These are phyloP conservation scores for Dasyurus viverrinus DNA, from an alignment of 2,113 vertebrate species.

Conservation along the genomic window DNA sequence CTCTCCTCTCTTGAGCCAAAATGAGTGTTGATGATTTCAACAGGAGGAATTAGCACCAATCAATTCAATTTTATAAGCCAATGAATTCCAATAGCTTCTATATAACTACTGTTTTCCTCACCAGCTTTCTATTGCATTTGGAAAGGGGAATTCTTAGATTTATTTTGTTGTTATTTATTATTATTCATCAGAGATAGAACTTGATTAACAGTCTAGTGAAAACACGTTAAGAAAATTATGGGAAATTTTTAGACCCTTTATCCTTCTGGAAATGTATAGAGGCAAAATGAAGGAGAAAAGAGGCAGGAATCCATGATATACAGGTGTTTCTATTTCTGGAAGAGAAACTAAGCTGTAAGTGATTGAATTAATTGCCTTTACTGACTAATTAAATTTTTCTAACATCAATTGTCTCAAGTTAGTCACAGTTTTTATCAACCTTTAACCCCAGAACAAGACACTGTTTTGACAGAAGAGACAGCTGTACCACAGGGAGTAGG, in stretches of 20 bases:
- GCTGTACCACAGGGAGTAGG: constrained; percentile 68
- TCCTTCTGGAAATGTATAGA: neutral
- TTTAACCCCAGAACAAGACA: constrained; percentile 76
- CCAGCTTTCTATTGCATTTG: constrained; percentile 20
- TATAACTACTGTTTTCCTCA: constrained; percentile 6
- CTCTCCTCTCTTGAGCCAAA: accelerated
- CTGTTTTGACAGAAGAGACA: constrained; percentile 84
- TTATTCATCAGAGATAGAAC: constrained; percentile 1
- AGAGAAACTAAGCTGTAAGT: constrained; percentile 71
- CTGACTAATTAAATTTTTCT: constrained; percentile 83
- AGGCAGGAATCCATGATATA: neutral
- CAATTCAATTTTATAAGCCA: constrained; percentile 7
- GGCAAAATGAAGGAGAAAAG: neutral
- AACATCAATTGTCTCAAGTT: constrained; percentile 80
- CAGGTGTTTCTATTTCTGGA: constrained; percentile 51
- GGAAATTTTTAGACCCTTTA: neutral
- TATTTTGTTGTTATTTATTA: constrained; percentile 58
- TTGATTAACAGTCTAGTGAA: constrained; percentile 38
- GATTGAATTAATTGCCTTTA: constrained; percentile 74
- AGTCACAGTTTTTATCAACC: constrained; percentile 81
- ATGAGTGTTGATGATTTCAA: constrained; percentile 60
- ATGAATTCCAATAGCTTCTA: constrained; percentile 5
- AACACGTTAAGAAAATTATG: neutral
- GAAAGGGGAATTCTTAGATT: constrained; percentile 30
- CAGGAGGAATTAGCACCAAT: constrained; percentile 19